Evolutionary conservation across 2,113 vertebrate species (phyloP), one percentile per base, ranked within the genome.

Genomic region (Cromileptes altivelis): DNA sequence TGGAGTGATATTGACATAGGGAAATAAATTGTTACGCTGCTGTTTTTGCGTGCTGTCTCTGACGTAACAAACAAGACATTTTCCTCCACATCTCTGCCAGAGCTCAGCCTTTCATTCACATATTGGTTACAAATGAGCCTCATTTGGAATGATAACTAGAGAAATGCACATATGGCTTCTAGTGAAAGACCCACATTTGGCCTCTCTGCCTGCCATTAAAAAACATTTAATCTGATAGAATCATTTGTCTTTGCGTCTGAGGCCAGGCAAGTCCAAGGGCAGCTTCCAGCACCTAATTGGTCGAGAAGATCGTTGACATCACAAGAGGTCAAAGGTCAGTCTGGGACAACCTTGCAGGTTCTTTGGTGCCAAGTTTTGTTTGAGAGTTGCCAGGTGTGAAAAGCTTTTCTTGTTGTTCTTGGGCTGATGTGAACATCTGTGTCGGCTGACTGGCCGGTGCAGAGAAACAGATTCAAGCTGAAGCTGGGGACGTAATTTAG

Each of bases 191-290:
- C 75, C 70, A 86, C 76, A 58, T 91, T 94, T 95, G 91, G 92
- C 94, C 94, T 96, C 96, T 95, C 95, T 96, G 95, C 88, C 96
- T 96, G 93, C 96, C 96, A 97, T 98, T 98, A 97, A 95, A 96
- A 96, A 96, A 96, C 96, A 97, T 97, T 97, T 97, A 95, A 95
- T 96, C 93, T 97, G 97, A 97, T 97, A 95, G 97, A 95, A 95
- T 96, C 96, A 97, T 99, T 98, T 97, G 97, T 98, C 97, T 98
- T 97, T 95, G 94, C 95, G 96, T 97, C 95, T 95, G 94, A 92
- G 85, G 92, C 93, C 93, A 91, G 86, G 92, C 95, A 91, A 94
- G 93, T 94, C 95, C 95, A 93, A 96, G 97, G 97, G 96, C 96
- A 96, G 96, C 88, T 95, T 94, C 85, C 91, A 96, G 95, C 90